Evolutionary conservation across 2,888 invertebrate genomes (phyloP), one percentile per base, ranked within the genome.

Genomic region (Tiliacea citrago): DNA sequence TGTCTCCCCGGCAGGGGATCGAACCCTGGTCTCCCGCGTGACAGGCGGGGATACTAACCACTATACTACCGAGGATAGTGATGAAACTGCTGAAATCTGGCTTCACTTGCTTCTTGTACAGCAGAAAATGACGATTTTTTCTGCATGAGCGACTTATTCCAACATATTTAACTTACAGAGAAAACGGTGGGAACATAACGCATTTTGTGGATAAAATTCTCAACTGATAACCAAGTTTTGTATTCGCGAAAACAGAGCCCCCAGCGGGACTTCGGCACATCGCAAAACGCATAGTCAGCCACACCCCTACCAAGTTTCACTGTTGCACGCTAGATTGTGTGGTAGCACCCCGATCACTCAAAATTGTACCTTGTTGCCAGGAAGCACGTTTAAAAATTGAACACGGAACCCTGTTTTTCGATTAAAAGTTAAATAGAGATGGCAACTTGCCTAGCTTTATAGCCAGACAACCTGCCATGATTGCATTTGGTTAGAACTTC

Each of bases 21-120:
- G 86, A 87, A 87, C 86, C 87, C 87, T 84, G 86, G 87, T 87
- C 96, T 96, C 96, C 96, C 96, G 96, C 96, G 96, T 96, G 96
- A 96, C 96, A 96, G 96, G 96, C 96, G 96, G 96, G 96, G 96
- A 96, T 96, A 96, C 96, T 96, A 79, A 96, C 96, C 96, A 96
- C 96, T 96, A 96, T 96, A 96, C 96, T 96, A 79, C 75, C 75
- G 66, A 79, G 72, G 72, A 72, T 24, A 5, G 18, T 71, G 13
- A 4, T 7, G 0, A 8, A 1, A 29, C 2, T 1, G 0, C 10
- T 60, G 18, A 61, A 71, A 49, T 24, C 42, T 0, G 42, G 58
- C 24, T 49, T 29, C 6, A 18, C 12, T 42, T 73, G 29, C 8
- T 73, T 29, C 3, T 12, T 42, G 3, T 13, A 29, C 42, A 29